Percentiles rank a stretch among this genome's conserved stretches.
Conservation (phyloP, 2,113 vertebrate species). For the Neodon shergylaensis region DNA sequence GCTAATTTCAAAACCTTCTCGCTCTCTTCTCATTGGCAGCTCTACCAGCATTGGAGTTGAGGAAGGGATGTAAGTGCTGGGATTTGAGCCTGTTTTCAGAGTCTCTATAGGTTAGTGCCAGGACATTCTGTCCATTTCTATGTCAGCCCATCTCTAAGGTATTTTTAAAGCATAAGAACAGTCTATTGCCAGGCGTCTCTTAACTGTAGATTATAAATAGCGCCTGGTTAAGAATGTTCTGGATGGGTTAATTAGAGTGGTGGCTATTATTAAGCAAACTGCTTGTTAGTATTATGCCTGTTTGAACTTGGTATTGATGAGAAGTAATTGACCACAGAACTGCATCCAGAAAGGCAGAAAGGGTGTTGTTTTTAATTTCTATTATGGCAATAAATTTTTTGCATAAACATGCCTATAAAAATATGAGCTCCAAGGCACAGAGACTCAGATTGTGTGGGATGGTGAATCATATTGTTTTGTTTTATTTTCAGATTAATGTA, state of each 20-base stretch:
- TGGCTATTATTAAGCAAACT: constrained; percentile 80
- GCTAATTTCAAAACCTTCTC: background rate
- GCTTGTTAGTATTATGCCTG: constrained; percentile 81
- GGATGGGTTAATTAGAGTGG: constrained; percentile 80
- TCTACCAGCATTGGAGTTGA: constrained; percentile 38
- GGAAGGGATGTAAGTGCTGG: constrained; percentile 51
- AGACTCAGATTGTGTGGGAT: constrained; percentile 65
- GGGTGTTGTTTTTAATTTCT: constrained; percentile 71
- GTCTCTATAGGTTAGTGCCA: constrained; percentile 39
- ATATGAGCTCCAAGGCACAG: constrained; percentile 61
- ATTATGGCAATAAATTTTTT: constrained; percentile 75
- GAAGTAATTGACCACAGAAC: constrained; percentile 81
- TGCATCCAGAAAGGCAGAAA: constrained; percentile 73
- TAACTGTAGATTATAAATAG: constrained; percentile 78
- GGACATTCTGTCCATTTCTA: constrained; percentile 47
- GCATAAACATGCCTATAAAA: constrained; percentile 70
- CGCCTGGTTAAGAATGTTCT: constrained; percentile 78
- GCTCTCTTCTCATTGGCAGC: constrained; percentile 66
- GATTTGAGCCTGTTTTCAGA: constrained; percentile 60
- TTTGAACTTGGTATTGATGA: constrained; percentile 82
- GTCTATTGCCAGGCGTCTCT: constrained; percentile 66
- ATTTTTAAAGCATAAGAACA: constrained; percentile 49
- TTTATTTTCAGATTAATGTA: constrained; percentile 59
- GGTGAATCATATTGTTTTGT: constrained; percentile 52
- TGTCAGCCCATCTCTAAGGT: constrained; percentile 39